Percentiles rank a stretch among this genome's conserved stretches.
These are phyloP conservation scores for Lepilemur septentrionalis DNA, from an alignment of 2,797 vertebrate genomes.

Conservation along the genomic window DNA sequence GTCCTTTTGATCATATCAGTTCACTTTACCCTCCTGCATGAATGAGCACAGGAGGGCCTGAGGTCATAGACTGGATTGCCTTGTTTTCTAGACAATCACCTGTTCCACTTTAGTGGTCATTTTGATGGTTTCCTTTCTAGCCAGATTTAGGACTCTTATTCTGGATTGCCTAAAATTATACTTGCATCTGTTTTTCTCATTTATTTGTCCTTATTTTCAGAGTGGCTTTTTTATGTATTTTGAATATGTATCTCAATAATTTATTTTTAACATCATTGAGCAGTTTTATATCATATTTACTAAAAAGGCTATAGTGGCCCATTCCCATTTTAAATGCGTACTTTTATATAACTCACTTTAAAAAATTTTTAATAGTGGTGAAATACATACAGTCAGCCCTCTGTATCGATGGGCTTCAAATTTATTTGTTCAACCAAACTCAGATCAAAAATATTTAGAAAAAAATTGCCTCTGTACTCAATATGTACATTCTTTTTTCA, in stretches of 20 bases:
- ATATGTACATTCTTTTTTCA: neutral
- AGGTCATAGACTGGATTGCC: neutral
- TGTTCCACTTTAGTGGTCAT: neutral
- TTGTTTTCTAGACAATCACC: neutral
- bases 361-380: neutral
- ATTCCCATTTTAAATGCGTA: neutral
- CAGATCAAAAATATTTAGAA: neutral
- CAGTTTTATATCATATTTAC: neutral
- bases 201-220: neutral
- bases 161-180: neutral
- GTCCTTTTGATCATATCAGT: neutral
- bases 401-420: neutral
- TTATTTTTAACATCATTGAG: slow-evolving; percentile 14
- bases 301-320: neutral
- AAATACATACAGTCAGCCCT: neutral
- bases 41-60: neutral
- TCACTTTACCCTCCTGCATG: neutral
- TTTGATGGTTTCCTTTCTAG: neutral
- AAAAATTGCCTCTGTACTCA: neutral
- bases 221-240: neutral
- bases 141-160: neutral
- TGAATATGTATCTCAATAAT: neutral
- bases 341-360: neutral
- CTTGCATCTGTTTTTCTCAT: neutral
- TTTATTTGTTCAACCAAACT: neutral